These are phyloP conservation scores for Actinia equina DNA, from an alignment of 64 coral and sea anemone species.

Conservation along the genomic window DNA sequence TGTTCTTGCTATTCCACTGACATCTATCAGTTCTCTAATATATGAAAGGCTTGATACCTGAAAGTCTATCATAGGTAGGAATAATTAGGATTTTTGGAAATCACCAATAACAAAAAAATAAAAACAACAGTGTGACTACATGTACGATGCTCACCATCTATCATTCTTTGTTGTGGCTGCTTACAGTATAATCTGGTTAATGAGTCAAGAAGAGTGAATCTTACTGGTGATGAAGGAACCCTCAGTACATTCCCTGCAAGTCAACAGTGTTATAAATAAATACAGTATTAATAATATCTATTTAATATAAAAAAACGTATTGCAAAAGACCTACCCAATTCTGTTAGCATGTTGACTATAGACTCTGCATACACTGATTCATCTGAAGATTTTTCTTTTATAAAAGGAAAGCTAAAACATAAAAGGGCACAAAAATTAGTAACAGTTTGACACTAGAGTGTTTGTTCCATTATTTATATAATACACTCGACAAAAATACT, in stretches of 20 bases:
- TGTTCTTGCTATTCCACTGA: constrained; percentile 84
- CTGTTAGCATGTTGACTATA: constrained; percentile 63
- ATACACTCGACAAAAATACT: too few species aligned
- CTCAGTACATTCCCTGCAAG: constrained; percentile 1
- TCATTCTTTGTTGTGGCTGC: constrained; percentile 50
- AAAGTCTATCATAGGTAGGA: constrained; percentile 29
- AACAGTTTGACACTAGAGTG: too few species aligned
- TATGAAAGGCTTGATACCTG: constrained; percentile 58
- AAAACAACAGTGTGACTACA: neutral
- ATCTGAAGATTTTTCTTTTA: constrained; percentile 91
- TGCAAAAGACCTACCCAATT: constrained; percentile 42
- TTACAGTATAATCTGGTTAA: constrained; percentile 67
- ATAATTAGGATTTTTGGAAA: too few species aligned
- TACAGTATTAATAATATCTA: neutral
- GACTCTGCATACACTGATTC: constrained; percentile 58
- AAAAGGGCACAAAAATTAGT: neutral
- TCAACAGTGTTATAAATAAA: neutral
- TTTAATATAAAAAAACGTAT: neutral
- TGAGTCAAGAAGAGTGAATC: constrained; percentile 35
- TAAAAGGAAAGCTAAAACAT: constrained; percentile 62
- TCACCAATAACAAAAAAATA: neutral
- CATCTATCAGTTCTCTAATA: constrained; percentile 69
- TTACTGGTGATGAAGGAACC: neutral
- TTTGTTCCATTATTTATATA: neutral
- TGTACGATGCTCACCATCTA: constrained; percentile 40